Evolutionary conservation across 2,797 vertebrate species (phyloP), one percentile per base, ranked within the genome.

Genomic region (Gallinago stenura): DNA sequence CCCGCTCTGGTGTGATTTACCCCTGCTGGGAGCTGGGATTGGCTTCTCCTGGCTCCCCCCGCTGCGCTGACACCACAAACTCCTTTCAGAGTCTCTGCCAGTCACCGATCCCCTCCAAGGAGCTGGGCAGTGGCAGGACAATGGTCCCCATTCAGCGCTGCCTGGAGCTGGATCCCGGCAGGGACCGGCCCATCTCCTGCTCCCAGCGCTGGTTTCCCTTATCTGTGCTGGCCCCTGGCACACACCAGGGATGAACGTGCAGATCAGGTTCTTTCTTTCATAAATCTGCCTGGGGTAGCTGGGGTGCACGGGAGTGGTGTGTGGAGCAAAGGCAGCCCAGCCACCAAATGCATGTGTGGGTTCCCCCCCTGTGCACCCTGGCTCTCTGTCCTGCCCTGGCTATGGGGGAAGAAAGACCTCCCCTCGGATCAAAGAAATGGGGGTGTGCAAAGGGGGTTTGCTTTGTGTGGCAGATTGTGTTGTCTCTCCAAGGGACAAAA

Each of bases 281-380:
- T 14, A 35, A 71, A 65, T 64, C 41, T 8, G 2, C 3, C 4
- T 8, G 61, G 28, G 19, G 7, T 5, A 6, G 6, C 21, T 3
- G 28, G 6, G 28, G 6, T 31, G 2, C 19, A 10, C 0, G 0
- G 7, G 14, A 6, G 17, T 3, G 15, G 3, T 25, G 3, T 25
- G 43, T 37, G 30, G 39, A 24, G 69, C 33, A 33, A n/a, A 39
- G 60, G 61, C 56, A 85, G 26, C 28, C 5, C 33, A 17, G 64
- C 41, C 21, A 9, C n/a, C 0, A 2, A 0, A 41, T 25, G 43
- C 12, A 0, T 6, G 17, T 1, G 0, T 1, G 30, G 70, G 19
- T 66, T n/a, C 37, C 62, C 39, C 76, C 53, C 25, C 37, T 48
- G 45, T 39, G 85, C 18, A 9, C 22, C 31, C n/a, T 2, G 3